Evolutionary conservation across 2,888 invertebrate genomes (phyloP), one percentile per base, ranked within the genome.

Genomic region (Volucella inanis): DNA sequence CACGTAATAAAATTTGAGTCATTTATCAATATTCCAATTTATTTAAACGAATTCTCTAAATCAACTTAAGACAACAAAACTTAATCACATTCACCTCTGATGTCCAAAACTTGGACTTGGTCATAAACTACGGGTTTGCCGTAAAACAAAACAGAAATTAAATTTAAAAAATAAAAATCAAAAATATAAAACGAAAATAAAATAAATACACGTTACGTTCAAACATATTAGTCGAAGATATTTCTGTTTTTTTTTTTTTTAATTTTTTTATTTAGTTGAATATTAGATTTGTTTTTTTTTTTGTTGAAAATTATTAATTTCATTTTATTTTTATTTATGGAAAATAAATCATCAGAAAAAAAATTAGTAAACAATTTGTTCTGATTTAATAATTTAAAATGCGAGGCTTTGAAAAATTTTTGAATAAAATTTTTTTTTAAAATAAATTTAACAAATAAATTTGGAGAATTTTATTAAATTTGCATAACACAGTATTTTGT

Each of bases 51-150:
- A 71, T 81, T 85, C 72, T 74, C 61, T 70, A 61, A 31, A 47
- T 41, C 11, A 74, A 80, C 70, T 71, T 43, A 80, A 75, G 74
- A 79, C 18, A 77, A 82, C 49, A 43, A 43, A 57, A 52, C 18
- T 71, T n/a, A 82, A 88, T 88, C 88, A 89, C 90, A 91, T 90
- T 92, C 92, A 92, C 92, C 92, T 92, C 92, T 89, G 91, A 90
- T 90, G 92, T 90, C 92, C 91, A 92, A 90, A 90, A 91, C 89
- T 89, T 91, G 91, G 92, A 92, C 91, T 92, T 92, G 90, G 91
- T 91, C 89, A 92, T 91, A 91, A 91, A 91, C 92, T 92, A 90
- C 89, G 87, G 87, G 89, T 89, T 90, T 89, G 89, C 87, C 88
- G 64, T 61, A 74, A 78, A 68, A 11, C 70, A 75, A 87, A 88